Percentiles rank a stretch among this genome's conserved stretches.
These are phyloP conservation scores for Danio aesculapii DNA, from an alignment of 2,797 vertebrate genomes.

Conservation along the genomic window DNA sequence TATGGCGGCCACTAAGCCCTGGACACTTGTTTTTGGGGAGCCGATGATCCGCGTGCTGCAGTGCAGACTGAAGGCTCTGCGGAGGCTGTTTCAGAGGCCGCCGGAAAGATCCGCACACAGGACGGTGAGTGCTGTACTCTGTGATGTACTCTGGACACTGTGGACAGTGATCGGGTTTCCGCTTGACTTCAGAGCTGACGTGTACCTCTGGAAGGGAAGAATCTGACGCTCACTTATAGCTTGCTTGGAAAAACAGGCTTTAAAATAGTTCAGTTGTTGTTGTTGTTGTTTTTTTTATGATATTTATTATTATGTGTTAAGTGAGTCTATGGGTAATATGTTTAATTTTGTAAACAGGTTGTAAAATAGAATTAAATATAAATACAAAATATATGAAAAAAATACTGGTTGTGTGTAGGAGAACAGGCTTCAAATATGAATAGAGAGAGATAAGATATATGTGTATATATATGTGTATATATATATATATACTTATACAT, in stretches of 20 bases:
- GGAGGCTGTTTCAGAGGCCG: slow-evolving; percentile 31
- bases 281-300: no score
- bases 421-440: no score
- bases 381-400: no score
- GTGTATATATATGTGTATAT: no score
- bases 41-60: slow-evolving; percentile 63
- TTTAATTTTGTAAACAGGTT: no score
- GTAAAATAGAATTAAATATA: no score
- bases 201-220: slow-evolving; percentile 26
- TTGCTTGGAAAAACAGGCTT: not conserved
- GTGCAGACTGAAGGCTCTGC: slow-evolving; percentile 72
- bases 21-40: slow-evolving; percentile 40
- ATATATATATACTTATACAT: no score
- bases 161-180: slow-evolving; percentile 36
- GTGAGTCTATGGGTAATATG: no score
- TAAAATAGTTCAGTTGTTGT: no score
- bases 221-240: not conserved
- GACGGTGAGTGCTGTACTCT: slow-evolving; percentile 66
- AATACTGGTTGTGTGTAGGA: no score
- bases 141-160: not conserved
- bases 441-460: no score
- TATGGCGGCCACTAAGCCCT: slow-evolving; percentile 53
- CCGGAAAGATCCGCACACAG: slow-evolving; percentile 20
- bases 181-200: slow-evolving; percentile 38
- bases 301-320: no score